Percentiles rank a stretch among this genome's conserved stretches.
phyloP scores from a whole-genome alignment of 1,140 invertebrate species.

The Hetaerina americana region DNA sequence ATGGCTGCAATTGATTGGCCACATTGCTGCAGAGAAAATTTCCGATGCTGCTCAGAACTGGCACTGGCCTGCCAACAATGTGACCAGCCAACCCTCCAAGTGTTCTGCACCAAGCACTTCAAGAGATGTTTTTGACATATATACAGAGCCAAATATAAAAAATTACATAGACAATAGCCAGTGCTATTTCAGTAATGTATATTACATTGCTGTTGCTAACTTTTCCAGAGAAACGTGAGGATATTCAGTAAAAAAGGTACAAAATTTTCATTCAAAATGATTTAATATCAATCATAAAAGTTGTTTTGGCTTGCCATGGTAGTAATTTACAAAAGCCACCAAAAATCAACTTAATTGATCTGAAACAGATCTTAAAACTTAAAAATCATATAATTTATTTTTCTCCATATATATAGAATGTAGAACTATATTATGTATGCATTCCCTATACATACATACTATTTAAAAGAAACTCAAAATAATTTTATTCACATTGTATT shows the following conservation, averaged over 20 bases:
- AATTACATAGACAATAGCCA: background rate
- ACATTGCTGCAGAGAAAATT: conserved; percentile 29
- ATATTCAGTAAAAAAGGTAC: background rate
- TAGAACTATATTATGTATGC: background rate
- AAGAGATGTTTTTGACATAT: conserved; percentile 26
- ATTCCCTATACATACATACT: background rate
- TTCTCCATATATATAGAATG: background rate
- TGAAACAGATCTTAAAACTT: background rate
- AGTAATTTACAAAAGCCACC: background rate
- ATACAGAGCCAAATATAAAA: conserved; percentile 20
- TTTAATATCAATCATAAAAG: background rate
- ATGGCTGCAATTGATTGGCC: conserved; percentile 31
- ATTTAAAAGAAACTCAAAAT: conserved; percentile 1
- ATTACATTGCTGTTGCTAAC: background rate
- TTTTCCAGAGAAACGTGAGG: background rate
- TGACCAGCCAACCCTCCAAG: conserved; percentile 27
- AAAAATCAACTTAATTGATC: background rate
- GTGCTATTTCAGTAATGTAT: background rate
- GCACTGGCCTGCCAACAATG: conserved; percentile 32
- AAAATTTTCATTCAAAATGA: conserved; percentile 1
- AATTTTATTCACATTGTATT: background rate
- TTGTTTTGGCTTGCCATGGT: background rate
- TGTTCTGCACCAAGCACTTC: conserved; percentile 33
- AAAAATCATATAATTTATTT: background rate
- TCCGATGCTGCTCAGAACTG: conserved; percentile 31